Base-by-base conservation (phyloP, 2,797 vertebrate species). In the Poecile montanus region DNA sequence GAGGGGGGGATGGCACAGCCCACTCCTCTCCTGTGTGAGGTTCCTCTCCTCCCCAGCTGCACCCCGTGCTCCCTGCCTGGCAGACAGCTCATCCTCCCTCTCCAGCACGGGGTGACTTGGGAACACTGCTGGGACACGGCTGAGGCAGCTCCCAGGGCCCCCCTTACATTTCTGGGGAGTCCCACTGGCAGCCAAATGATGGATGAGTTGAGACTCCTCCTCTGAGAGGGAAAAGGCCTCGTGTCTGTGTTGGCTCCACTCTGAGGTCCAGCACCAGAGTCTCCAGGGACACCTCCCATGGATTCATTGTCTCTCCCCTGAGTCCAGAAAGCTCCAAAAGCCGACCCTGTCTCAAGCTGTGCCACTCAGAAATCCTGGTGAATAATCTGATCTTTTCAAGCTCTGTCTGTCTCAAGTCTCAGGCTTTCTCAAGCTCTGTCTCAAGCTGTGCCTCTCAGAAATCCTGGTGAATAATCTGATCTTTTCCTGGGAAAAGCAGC, bases 21-120 rank as follows among this genome's bases (percentile, higher is more conserved):
- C 17, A 40, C 15, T 60, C n/a, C 36, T 83, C 21, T 68, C 38
- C 61, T 53, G 22, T 25, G 6, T 0, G 0, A 54, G 32, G n/a
- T 21, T 88, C 70, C n/a, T 68, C 45, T 63, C 12, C 0, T 2
- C 44, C 14, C 38, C 29, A 4, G 25, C 36, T 56, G 20, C 40
- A 68, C 9, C 7, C 40, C 0, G 0, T 44, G n/a, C 8, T 61
- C 34, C 4, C 6, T 68, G 56, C 71, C 54, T 38, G 20, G 51
- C 38, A 81, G 54, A 45, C 17, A 40, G 30, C 42, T 42, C 62
- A 15, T 30, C 47, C 32, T 76, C 30, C 78, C 29, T n/a, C 83
- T 30, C 63, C 63, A 71, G 19, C 26, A 26, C 26, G 26, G 38
- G 8, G 18, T 2, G 8, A 8, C 50, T 56, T 45, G 70, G 42